These are phyloP conservation scores for Lerista edwardsae DNA, from an alignment of 2,797 vertebrate genomes.

Conservation along the genomic window DNA sequence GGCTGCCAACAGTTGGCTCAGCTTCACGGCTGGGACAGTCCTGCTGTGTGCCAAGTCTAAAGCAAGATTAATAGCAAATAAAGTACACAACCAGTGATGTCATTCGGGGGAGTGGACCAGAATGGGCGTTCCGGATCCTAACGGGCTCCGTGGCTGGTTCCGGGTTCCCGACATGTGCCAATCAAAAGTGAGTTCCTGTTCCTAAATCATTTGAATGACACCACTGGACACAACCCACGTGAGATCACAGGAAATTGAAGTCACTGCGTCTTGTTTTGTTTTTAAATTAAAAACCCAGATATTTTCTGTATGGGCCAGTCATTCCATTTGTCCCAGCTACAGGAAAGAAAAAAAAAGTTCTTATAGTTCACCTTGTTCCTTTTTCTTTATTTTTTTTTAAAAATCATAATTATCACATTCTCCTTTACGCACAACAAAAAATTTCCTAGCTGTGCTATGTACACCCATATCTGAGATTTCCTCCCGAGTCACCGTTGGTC, in stretches of 20 bases:
- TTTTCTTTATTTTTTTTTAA: conserved; percentile 60
- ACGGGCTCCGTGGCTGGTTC: too few species aligned
- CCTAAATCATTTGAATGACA: too few species aligned
- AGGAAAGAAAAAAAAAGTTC: conserved; percentile 65
- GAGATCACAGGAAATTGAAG: background rate
- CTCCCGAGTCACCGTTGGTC: conserved; percentile 49
- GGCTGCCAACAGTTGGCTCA: too few species aligned
- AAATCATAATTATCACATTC: conserved; percentile 72
- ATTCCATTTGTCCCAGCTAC: conserved; percentile 64
- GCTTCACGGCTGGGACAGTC: too few species aligned
- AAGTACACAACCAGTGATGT: too few species aligned
- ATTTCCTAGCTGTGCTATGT: conserved; percentile 68
- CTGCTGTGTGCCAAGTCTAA: background rate
- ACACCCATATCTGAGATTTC: conserved; percentile 65
- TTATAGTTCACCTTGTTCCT: conserved; percentile 63
- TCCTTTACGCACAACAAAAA: conserved; percentile 72
- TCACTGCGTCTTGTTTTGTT: background rate
- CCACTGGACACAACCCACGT: too few species aligned
- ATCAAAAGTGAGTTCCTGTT: too few species aligned
- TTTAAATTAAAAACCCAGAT: background rate
- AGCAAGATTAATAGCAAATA: background rate
- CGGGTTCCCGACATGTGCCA: too few species aligned
- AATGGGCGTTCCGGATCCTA: too few species aligned
- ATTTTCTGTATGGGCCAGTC: conserved; percentile 58
- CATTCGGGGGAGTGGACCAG: too few species aligned